Percentiles rank a stretch among this genome's conserved stretches.
Conservation (phyloP, 2,797 vertebrate species). For the Muraenolepis orangiensis region DNA sequence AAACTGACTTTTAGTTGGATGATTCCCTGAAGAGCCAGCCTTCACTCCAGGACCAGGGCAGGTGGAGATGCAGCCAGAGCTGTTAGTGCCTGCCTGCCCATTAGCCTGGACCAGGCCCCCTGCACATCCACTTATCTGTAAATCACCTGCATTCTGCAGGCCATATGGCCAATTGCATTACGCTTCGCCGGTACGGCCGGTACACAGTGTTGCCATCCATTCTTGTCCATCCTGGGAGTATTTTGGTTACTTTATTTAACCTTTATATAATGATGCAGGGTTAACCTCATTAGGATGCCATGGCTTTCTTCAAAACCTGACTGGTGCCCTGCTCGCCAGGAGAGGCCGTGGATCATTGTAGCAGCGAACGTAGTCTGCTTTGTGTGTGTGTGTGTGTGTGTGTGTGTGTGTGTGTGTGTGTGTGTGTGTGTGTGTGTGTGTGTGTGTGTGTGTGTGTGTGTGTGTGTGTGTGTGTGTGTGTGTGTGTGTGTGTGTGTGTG, state of each 20-base stretch:
- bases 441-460: not conserved
- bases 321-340: conserved; percentile 37
- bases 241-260: conserved; percentile 61
- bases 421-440: not conserved
- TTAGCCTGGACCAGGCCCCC: conserved; percentile 65
- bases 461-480: not conserved
- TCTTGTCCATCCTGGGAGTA: conserved; percentile 52
- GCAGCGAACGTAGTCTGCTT: conserved; percentile 39
- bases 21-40: conserved; percentile 28
- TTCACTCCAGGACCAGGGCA: conserved; percentile 46
- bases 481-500: not conserved
- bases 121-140: conserved; percentile 68
- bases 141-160: conserved; percentile 67
- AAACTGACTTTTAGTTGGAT: conserved; percentile 6
- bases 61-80: conserved; percentile 52
- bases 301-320: conserved; percentile 55
- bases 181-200: conserved; percentile 57
- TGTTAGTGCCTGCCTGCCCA: conserved; percentile 40
- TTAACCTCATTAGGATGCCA: conserved; percentile 57
- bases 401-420: conserved; percentile 46
- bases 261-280: conserved; percentile 48
- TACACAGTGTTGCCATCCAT: conserved; percentile 51
- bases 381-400: conserved; percentile 25
- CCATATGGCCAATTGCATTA: conserved; percentile 60
- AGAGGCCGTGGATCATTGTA: conserved; percentile 7